Evolutionary conservation across 2,797 vertebrate genomes (phyloP).

Genomic region (Melanotaenia maccullochi): DNA sequence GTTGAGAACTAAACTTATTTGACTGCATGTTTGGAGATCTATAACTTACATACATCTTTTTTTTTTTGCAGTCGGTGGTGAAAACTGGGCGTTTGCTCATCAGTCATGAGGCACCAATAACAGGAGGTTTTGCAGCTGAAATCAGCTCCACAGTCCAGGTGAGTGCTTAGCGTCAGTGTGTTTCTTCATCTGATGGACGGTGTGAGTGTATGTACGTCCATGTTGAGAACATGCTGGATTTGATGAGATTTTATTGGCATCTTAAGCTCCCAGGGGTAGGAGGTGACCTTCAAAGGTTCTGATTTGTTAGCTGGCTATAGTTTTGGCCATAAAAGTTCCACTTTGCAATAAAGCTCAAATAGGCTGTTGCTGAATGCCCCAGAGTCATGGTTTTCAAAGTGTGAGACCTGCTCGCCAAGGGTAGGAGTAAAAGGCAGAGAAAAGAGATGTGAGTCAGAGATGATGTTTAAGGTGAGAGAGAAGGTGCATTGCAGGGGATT

Average conservation of each 20-base stretch:
- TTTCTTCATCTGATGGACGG: not conserved
- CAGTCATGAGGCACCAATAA: slow-evolving; percentile 96
- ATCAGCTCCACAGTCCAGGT: slow-evolving; percentile 97
- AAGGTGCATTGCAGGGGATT: not conserved
- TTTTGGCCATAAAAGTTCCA: slow-evolving; percentile 45
- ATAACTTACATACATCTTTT: not conserved
- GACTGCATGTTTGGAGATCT: not conserved
- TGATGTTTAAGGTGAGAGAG: slow-evolving; percentile 5
- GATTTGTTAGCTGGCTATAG: slow-evolving; percentile 33
- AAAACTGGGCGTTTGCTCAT: slow-evolving; percentile 95
- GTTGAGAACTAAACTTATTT: not conserved
- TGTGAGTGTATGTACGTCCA: not conserved
- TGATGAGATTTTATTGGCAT: slow-evolving; percentile 39
- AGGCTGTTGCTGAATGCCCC: slow-evolving; percentile 33
- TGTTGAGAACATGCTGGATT: slow-evolving; percentile 2
- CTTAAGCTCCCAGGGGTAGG: slow-evolving; percentile 18
- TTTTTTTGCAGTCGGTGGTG: slow-evolving; percentile 88
- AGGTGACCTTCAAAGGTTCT: slow-evolving; percentile 33
- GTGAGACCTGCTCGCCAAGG: not conserved
- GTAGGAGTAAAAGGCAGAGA: not conserved
- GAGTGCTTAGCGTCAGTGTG: slow-evolving; percentile 46
- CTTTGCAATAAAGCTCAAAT: slow-evolving; percentile 54
- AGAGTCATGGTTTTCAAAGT: slow-evolving; percentile 26
- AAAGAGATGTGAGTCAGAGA: not conserved
- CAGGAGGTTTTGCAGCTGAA: slow-evolving; percentile 96